Percentiles rank a stretch among this genome's conserved stretches.
These are phyloP conservation scores for Enoplosus armatus DNA, from an alignment of 2,797 vertebrate genomes.

Conservation along the genomic window DNA sequence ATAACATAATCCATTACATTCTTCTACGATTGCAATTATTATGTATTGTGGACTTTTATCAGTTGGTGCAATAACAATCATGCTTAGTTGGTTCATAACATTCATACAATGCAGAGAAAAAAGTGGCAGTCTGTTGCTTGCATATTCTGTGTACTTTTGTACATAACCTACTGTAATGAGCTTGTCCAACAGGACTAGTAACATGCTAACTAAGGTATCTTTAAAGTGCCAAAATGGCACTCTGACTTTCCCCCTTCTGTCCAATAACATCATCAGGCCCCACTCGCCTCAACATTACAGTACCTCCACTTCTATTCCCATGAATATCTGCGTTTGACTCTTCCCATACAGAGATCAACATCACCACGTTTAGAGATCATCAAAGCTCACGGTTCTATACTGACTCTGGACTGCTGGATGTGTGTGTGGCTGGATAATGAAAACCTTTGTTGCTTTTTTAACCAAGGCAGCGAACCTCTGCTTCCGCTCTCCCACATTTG, in stretches of 20 bases:
- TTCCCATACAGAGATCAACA: constrained; percentile 39
- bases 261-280: constrained; percentile 31
- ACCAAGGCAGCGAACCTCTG: constrained; percentile 38
- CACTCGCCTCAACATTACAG: constrained; percentile 17
- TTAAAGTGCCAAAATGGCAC: not conserved
- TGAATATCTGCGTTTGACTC: constrained; percentile 18
- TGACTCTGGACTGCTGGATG: constrained; percentile 20
- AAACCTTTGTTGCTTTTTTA: constrained; percentile 52
- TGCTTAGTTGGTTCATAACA: not conserved
- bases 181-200: too few species aligned
- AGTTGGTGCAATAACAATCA: not conserved
- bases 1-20: constrained; percentile 4
- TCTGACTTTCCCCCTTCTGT: constrained; percentile 16
- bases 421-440: constrained; percentile 20
- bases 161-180: too few species aligned
- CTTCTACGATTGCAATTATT: not conserved
- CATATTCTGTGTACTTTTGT: not conserved
- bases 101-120: not conserved
- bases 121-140: not conserved
- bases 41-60: not conserved
- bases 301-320: constrained; percentile 8
- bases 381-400: constrained; percentile 19
- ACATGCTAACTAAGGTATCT: not conserved
- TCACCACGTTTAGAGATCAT: constrained; percentile 39
- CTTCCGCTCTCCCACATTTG: constrained; percentile 61